A percentile compares a stretch with the other conserved stretches of the same genome.
Evolutionary conservation across 2,797 vertebrate species (phyloP).

Genomic region (Pithecia hirsuta): DNA sequence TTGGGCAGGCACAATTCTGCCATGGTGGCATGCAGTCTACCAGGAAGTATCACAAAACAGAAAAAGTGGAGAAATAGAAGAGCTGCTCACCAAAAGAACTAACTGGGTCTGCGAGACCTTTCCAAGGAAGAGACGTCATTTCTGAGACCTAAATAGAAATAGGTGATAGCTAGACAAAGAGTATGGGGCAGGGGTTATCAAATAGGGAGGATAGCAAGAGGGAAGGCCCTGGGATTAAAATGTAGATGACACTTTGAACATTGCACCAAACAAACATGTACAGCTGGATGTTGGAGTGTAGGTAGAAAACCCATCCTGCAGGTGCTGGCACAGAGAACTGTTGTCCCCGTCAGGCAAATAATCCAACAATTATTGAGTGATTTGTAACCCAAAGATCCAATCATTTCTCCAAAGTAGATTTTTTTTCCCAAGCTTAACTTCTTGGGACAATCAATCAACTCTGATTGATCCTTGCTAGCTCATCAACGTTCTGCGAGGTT

Average conservation of each 20-base stretch:
- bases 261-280: neutral
- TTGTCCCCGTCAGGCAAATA: fast-evolving
- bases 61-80: neutral
- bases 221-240: too few species aligned
- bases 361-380: neutral
- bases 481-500: fast-evolving
- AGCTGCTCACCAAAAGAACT: fast-evolving
- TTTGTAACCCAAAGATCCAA: neutral
- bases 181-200: neutral
- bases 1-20: neutral
- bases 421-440: neutral
- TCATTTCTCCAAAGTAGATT: neutral
- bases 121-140: neutral
- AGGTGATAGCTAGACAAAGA: neutral
- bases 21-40: fast-evolving
- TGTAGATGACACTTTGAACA: neutral
- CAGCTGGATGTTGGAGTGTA: neutral
- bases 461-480: neutral
- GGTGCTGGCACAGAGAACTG: too few species aligned
- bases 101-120: neutral
- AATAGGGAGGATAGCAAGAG: too few species aligned
- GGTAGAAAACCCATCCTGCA: fast-evolving
- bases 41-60: neutral
- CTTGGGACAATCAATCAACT: fast-evolving
- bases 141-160: neutral